These are phyloP conservation scores for Notocelia uddmanniana DNA, from an alignment of 2,888 invertebrate species.

Conservation along the genomic window DNA sequence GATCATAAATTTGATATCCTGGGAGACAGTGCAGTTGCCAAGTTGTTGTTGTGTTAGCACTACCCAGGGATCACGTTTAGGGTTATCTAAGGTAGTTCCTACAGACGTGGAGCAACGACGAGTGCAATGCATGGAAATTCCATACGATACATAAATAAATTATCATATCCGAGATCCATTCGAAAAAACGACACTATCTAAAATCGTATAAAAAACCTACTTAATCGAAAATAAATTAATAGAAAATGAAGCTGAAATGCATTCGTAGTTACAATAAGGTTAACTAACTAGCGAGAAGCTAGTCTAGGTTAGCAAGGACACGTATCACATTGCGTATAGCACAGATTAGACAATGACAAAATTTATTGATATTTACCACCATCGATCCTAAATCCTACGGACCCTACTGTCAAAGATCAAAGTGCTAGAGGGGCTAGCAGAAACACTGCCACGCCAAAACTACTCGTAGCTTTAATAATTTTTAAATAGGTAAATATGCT, in stretches of 20 bases:
- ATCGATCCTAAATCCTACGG: slow-evolving; percentile 26
- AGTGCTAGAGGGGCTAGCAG: too few species aligned
- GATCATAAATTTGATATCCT: too few species aligned
- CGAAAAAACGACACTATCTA: slow-evolving; percentile 10
- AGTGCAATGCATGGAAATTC: too few species aligned
- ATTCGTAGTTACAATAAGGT: slow-evolving; percentile 53
- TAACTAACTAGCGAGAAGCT: slow-evolving; percentile 62
- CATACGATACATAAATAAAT: not conserved
- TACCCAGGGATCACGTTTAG: too few species aligned
- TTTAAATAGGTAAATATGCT: too few species aligned
- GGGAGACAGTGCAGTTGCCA: too few species aligned
- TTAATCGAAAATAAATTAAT: slow-evolving; percentile 46
- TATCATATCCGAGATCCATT: not conserved
- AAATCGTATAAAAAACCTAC: slow-evolving; percentile 24
- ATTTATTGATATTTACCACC: slow-evolving; percentile 37
- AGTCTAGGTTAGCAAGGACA: slow-evolving; percentile 68
- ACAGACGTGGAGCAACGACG: too few species aligned
- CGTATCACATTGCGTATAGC: slow-evolving; percentile 65
- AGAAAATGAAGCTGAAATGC: slow-evolving; percentile 66
- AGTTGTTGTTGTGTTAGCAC: too few species aligned
- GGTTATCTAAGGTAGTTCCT: too few species aligned
- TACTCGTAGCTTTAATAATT: too few species aligned
- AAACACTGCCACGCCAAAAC: too few species aligned
- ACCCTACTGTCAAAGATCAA: not conserved
- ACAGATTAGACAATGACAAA: slow-evolving; percentile 49